Conservation (phyloP, 2,888 invertebrate species). For the Theodoxus fluviatilis region DNA sequence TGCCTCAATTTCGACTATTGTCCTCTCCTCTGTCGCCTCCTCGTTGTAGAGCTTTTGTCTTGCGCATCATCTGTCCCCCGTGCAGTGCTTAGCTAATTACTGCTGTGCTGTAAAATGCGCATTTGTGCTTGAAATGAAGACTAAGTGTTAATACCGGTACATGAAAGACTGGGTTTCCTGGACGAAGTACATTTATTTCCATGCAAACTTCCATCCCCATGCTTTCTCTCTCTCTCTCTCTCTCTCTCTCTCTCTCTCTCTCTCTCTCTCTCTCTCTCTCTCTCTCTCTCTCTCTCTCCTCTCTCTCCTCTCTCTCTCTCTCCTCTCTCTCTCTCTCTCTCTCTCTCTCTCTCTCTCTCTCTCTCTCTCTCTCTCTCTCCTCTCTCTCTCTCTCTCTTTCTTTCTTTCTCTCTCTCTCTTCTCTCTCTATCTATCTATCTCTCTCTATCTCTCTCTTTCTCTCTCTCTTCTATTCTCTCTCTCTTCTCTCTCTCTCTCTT, state of each 20-base stretch:
- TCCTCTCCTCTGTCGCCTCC: too few relatives aligned
- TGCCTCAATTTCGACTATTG: too few relatives aligned
- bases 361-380: neutral
- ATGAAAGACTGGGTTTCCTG: too few relatives aligned
- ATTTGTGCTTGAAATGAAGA: too few relatives aligned
- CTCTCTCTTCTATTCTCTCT: neutral
- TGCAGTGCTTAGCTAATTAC: too few relatives aligned
- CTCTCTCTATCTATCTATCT: neutral
- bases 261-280: neutral
- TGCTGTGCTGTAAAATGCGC: too few relatives aligned
- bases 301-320: neutral
- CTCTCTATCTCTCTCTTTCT: neutral
- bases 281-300: slow-evolving; percentile 3
- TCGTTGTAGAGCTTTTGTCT: too few relatives aligned
- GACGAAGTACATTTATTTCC: neutral
- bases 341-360: slow-evolving; percentile 20
- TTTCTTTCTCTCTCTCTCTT: neutral
- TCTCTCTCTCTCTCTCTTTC: neutral
- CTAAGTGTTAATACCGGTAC: too few relatives aligned
- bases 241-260: slow-evolving; percentile 2
- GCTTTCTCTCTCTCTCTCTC: slow-evolving; percentile 1
- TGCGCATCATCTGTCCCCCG: too few relatives aligned
- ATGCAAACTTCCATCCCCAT: neutral
- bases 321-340: slow-evolving; percentile 15
- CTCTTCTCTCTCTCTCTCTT: neutral